phyloP scores from a whole-genome alignment of 2,797 vertebrate species.

The Caiman crocodilus region DNA sequence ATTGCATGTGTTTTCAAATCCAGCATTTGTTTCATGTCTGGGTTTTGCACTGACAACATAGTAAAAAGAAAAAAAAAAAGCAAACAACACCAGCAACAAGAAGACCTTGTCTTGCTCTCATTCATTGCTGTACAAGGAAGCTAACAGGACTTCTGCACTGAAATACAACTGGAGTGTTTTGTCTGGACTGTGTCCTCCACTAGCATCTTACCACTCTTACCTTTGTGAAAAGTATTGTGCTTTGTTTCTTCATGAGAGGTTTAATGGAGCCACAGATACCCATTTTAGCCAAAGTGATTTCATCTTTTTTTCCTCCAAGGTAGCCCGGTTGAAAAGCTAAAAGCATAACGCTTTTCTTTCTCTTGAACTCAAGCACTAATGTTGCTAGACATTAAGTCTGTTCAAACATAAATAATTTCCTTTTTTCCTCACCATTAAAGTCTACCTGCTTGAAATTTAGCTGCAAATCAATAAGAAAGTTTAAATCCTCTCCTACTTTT shows the following conservation, averaged over 20 bases:
- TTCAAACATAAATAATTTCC: neutral
- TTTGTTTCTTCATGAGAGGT: conserved; percentile 48
- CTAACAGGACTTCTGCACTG: neutral
- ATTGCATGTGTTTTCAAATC: conserved; percentile 53
- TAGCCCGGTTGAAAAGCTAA: conserved; percentile 52
- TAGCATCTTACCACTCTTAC: conserved; percentile 27
- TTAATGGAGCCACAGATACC: conserved; percentile 44
- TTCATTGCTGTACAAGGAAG: neutral
- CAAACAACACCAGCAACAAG: neutral
- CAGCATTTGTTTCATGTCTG: conserved; percentile 47
- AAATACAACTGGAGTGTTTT: neutral
- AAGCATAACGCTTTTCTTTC: conserved; percentile 31
- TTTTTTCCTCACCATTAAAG: neutral
- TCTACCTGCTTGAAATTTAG: neutral
- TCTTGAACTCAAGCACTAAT: neutral
- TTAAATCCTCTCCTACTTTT: neutral
- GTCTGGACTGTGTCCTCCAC: conserved; percentile 6
- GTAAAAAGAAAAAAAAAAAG: accelerated
- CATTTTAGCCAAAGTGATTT: conserved; percentile 66
- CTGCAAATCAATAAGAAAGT: neutral
- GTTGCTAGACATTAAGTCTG: neutral
- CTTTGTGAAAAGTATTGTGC: conserved; percentile 58
- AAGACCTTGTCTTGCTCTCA: neutral
- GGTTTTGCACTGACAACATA: neutral
- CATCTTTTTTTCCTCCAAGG: conserved; percentile 65